Conservation (phyloP, 2,888 invertebrate genomes). For the Hyalella azteca region DNA sequence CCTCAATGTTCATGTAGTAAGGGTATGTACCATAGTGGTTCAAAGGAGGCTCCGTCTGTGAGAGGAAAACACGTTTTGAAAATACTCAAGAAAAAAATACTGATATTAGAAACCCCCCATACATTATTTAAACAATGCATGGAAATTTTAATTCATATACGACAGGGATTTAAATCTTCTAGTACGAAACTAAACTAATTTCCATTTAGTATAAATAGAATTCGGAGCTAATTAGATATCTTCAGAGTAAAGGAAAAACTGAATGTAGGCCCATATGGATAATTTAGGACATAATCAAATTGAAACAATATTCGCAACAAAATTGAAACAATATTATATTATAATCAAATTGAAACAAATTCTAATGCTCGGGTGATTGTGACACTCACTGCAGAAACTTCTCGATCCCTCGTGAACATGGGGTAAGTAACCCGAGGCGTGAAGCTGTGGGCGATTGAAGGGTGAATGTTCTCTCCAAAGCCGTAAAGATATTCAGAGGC, state of each 20-base stretch:
- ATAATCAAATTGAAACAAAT: no score
- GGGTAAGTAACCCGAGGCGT: slow-evolving; percentile 60
- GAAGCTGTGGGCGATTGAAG: slow-evolving; percentile 62
- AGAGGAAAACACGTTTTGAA: no score
- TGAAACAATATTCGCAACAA: neutral
- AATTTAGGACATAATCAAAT: no score
- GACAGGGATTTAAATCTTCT: neutral
- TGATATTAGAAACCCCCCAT: neutral
- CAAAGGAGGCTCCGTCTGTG: no score
- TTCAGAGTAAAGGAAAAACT: no score
- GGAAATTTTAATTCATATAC: neutral
- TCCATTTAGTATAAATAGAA: no score
- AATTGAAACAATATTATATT: no score
- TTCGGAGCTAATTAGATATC: no score
- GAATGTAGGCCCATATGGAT: no score
- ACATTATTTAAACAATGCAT: neutral
- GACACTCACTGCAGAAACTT: neutral
- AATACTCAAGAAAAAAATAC: no score
- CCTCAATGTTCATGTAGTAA: slow-evolving; percentile 55
- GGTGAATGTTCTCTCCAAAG: slow-evolving; percentile 64
- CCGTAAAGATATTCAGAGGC: slow-evolving; percentile 64
- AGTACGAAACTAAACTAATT: no score
- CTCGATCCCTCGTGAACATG: slow-evolving; percentile 50
- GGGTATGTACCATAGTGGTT: slow-evolving; percentile 57
- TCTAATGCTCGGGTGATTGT: neutral